Evolutionary conservation across 1,140 invertebrate genomes (phyloP).

Genomic region (Brachionus asplanchnoidis): DNA sequence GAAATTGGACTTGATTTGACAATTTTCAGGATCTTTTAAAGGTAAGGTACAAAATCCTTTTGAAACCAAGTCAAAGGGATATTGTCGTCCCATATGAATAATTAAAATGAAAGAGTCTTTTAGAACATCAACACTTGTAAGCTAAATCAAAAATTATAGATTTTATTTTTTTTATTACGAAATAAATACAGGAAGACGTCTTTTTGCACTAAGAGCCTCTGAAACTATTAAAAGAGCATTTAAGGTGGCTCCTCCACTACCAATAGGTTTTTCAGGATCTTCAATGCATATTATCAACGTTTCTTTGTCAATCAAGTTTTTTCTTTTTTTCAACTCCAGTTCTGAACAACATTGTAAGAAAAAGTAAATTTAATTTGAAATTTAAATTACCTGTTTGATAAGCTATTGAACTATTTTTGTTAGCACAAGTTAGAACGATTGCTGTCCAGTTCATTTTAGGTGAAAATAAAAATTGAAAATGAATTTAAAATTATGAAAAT

Average conservation of each 20-base stretch:
- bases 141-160: slow-evolving; percentile 46
- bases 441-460: slow-evolving; percentile 50
- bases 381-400: slow-evolving; percentile 48
- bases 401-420: slow-evolving; percentile 47
- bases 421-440: slow-evolving; percentile 51
- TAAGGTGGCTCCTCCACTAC: slow-evolving; percentile 61
- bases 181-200: slow-evolving; percentile 54
- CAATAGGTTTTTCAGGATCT: slow-evolving; percentile 57
- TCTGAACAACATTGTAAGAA: slow-evolving; percentile 46
- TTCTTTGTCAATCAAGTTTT: slow-evolving; percentile 52
- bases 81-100: slow-evolving; percentile 50
- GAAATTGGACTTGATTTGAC: background rate
- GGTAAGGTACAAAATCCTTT: slow-evolving; percentile 10
- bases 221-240: slow-evolving; percentile 60
- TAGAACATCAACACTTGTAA: slow-evolving; percentile 57
- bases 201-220: slow-evolving; percentile 57
- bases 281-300: slow-evolving; percentile 55
- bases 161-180: background rate
- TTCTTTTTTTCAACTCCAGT: slow-evolving; percentile 51
- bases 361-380: too few species aligned
- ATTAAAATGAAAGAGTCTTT: slow-evolving; percentile 57
- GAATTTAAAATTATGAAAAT: background rate
- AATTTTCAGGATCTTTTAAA: background rate
- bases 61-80: slow-evolving; percentile 1
- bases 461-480: background rate